Evolutionary conservation across 2,888 invertebrate species (phyloP).

Genomic region (Drosophila birchii): DNA sequence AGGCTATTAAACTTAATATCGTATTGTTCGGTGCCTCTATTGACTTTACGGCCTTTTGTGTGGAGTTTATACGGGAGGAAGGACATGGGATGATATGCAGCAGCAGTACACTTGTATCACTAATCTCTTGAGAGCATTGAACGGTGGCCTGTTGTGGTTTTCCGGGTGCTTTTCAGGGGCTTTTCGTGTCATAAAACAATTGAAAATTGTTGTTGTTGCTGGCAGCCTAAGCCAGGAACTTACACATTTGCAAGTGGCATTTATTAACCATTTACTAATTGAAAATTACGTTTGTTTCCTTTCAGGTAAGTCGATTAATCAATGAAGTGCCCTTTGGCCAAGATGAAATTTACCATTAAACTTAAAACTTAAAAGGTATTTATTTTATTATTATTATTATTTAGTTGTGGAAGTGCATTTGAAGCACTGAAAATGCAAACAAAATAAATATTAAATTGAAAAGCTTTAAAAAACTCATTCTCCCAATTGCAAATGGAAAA

Average conservation of each 20-base stretch:
- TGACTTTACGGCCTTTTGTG: conserved; percentile 41
- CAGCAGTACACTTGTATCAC: conserved; percentile 21
- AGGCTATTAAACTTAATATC: conserved; percentile 21
- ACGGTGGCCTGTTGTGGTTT: conserved; percentile 17
- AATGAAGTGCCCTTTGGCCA: neutral
- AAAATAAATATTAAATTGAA: neutral
- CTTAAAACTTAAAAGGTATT: neutral
- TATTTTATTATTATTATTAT: neutral
- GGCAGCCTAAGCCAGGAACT: neutral
- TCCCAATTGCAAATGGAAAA: conserved; percentile 3
- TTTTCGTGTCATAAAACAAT: conserved; percentile 4
- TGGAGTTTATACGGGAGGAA: conserved; percentile 8
- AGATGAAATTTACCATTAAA: neutral
- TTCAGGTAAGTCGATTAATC: conserved; percentile 38
- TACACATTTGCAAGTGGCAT: neutral
- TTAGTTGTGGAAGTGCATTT: too few species aligned
- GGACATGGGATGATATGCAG: neutral
- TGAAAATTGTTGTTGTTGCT: neutral
- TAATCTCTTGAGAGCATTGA: conserved; percentile 41
- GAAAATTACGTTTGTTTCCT: conserved; percentile 23
- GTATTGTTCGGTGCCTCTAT: conserved; percentile 15
- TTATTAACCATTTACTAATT: conserved; percentile 33
- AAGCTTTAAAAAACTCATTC: neutral
- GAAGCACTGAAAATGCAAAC: neutral
- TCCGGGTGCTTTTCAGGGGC: conserved; percentile 13